Percentiles rank a stretch among this genome's conserved stretches.
Conservation (phyloP, 2,113 vertebrate genomes). For the Tragelaphus scriptus region DNA sequence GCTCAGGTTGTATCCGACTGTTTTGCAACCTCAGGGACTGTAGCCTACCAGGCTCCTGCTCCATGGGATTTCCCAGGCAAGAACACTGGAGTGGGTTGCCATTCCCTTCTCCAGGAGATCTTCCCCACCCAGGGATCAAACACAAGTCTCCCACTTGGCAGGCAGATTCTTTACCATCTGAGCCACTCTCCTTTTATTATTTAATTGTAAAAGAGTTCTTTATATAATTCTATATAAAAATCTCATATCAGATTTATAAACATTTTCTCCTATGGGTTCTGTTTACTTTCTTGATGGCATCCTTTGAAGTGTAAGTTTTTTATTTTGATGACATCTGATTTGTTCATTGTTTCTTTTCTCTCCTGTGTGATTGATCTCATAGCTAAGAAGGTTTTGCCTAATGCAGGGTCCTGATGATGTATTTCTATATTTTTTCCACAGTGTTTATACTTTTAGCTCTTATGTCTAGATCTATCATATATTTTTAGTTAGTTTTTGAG, state of each 20-base stretch:
- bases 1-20: too few species aligned
- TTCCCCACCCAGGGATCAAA: background rate
- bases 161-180: background rate
- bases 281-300: background rate
- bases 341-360: background rate
- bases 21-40: too few species aligned
- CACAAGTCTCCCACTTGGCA: background rate
- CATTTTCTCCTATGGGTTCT: background rate
- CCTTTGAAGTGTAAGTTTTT: background rate
- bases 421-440: background rate
- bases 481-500: background rate
- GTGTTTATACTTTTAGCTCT: background rate
- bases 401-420: background rate
- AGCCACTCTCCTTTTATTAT: background rate
- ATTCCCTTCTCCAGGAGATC: background rate
- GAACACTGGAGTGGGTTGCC: background rate
- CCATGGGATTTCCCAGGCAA: background rate
- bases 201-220: background rate
- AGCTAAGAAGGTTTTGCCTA: background rate
- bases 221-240: background rate
- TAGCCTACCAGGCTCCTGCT: background rate
- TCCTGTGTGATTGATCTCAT: background rate
- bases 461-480: background rate
- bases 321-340: background rate
- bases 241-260: background rate